phyloP scores from a whole-genome alignment of 2,888 invertebrate genomes.

The Oxycera nigricornis region DNA sequence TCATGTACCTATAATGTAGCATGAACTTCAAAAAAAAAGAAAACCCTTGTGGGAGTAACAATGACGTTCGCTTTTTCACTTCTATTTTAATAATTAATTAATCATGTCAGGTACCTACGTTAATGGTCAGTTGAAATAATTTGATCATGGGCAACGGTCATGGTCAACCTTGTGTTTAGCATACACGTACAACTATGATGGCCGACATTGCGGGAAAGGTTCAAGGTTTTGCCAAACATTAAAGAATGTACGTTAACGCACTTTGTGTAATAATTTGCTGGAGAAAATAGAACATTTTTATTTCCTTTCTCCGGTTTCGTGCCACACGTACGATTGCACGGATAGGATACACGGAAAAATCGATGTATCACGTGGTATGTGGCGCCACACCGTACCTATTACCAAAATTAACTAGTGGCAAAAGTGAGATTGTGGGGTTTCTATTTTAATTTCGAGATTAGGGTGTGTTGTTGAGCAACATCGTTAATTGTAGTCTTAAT shows the following conservation, averaged over 20 bases:
- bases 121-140: background rate
- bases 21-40: background rate
- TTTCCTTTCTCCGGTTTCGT: background rate
- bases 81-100: background rate
- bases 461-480: no score
- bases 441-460: no score
- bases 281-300: background rate
- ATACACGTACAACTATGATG: background rate
- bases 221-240: background rate
- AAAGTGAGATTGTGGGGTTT: no score
- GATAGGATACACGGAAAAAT: background rate
- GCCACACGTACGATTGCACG: background rate
- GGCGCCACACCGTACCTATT: background rate
- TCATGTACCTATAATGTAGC: no score
- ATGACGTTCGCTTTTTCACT: background rate
- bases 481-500: no score
- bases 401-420: no score
- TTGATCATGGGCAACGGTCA: background rate
- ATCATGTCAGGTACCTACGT: background rate
- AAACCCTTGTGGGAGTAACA: background rate
- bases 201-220: background rate
- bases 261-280: background rate
- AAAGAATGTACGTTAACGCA: background rate
- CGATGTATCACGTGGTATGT: background rate
- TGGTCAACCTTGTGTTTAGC: background rate